phyloP scores from a whole-genome alignment of 2,888 invertebrate species.

The Endomychus coccineus region DNA sequence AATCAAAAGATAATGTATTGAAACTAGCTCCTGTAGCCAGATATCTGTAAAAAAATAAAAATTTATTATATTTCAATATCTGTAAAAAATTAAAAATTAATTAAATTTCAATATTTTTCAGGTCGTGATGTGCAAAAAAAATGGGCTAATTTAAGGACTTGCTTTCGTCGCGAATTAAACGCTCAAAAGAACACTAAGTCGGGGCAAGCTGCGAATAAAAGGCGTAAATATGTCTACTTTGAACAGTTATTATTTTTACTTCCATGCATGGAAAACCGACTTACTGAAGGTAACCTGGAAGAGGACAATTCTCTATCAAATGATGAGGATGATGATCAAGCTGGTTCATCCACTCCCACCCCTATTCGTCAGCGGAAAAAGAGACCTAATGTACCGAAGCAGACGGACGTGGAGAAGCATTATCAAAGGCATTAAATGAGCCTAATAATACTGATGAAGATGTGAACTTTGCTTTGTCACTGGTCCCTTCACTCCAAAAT shows the following conservation, averaged over 20 bases:
- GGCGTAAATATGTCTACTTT: conserved; percentile 25
- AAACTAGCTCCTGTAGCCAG: conserved; percentile 27
- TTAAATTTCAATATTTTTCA: conserved; percentile 15
- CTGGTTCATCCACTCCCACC: conserved; percentile 16
- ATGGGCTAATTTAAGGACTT: conserved; percentile 19
- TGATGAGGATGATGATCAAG: conserved; percentile 15
- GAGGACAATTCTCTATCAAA: conserved; percentile 9
- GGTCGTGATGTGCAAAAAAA: conserved; percentile 21
- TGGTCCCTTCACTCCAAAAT: conserved; percentile 11
- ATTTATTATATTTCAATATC: conserved; percentile 17
- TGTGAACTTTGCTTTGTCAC: conserved; percentile 15
- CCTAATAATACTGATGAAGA: conserved; percentile 15
- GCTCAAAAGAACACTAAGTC: conserved; percentile 23
- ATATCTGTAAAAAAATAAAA: conserved; percentile 25
- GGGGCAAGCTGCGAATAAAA: conserved; percentile 23
- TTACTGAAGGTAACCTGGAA: conserved; percentile 16
- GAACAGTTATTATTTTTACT: conserved; percentile 23
- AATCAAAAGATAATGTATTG: conserved; percentile 26
- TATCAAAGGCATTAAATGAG: conserved; percentile 12
- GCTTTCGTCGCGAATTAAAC: conserved; percentile 22
- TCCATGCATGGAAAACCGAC: conserved; percentile 21
- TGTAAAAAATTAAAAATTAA: conserved; percentile 16
- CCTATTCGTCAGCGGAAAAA: conserved; percentile 26
- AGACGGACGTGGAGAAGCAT: conserved; percentile 14
- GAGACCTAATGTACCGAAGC: conserved; percentile 12